Base-by-base conservation (phyloP, 1,140 invertebrate genomes). In the Plectrocnemia conspersa region DNA sequence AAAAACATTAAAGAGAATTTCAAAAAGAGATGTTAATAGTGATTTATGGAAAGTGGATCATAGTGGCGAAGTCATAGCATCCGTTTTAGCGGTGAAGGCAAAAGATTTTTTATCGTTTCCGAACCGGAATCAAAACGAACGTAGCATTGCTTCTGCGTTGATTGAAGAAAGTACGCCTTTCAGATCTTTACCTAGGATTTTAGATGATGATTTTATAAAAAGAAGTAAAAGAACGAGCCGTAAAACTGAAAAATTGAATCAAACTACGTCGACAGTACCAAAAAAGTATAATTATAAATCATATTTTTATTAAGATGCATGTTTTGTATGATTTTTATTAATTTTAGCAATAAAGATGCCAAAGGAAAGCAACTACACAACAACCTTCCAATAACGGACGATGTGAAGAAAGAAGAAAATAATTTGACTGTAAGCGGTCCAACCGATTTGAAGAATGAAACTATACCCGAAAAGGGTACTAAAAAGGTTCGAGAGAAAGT, bases 231-330 rank as follows among this genome's bases (percentile, higher is more conserved):
- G 73, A 49, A 76, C 74, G 0, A 75, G 74, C 54, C 68, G 74
- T 56, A 76, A 76, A 64, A 73, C 74, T 21, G 74, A 76, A 56
- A 68, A 72, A 59, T 59, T 75, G 3, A 76, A 76, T 62, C 74
- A 76, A 65, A 76, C 74, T 3, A 76, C 73, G 11, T 73, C 71
- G 7, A 68, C 69, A 44, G 64, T 76, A 13, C 74, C 74, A 21
- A 76, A 76, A 69, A 73, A 70, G 74, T 74, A 66, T 16, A 32
- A 11, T 29, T 47, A 25, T 47, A 11, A 7, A 25, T 44, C 9
- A 7, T 9, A 24, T 11, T n/a, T 48, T 48, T 27, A 48, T 15
- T 33, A n/a, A 9, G 7, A 11, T 18, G 38, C 6, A 40, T 40
- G 10, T 40, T 16, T 9, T 11, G 47, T 16, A n/a, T n/a, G n/a